Conservation (phyloP, 2,888 invertebrate genomes). For the Pollenia angustigena region DNA sequence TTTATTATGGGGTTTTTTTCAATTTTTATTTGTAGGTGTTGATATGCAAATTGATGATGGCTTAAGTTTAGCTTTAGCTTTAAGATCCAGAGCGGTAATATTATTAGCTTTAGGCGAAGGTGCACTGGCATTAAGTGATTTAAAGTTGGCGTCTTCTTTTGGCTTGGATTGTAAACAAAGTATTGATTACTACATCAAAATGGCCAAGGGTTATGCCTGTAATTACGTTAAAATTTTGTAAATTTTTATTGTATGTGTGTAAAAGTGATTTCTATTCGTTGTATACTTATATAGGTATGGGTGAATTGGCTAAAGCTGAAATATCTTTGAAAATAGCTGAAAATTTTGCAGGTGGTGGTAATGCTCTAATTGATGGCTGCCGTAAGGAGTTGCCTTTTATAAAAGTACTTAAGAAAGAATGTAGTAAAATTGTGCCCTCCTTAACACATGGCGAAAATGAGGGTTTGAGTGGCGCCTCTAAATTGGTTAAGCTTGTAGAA, state of each 20-base stretch:
- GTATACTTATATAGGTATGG: constrained; percentile 83
- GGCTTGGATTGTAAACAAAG: constrained; percentile 87
- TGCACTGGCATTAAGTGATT: constrained; percentile 87
- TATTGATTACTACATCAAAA: constrained; percentile 88
- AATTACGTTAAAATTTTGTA: constrained; percentile 63
- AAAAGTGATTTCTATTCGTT: background rate
- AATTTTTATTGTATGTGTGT: background rate
- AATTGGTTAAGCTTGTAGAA: constrained; percentile 86
- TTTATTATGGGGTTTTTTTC: background rate
- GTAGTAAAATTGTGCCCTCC: constrained; percentile 74
- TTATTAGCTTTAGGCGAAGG: constrained; percentile 86
- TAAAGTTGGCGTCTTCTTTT: constrained; percentile 88
- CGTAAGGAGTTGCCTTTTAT: constrained; percentile 84
- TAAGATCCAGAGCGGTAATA: constrained; percentile 88
- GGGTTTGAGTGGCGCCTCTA: constrained; percentile 86
- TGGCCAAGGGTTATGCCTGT: constrained; percentile 88
- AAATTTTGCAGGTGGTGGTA: constrained; percentile 85
- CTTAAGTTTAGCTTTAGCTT: constrained; percentile 87
- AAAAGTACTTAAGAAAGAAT: constrained; percentile 71
- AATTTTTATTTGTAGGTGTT: constrained; percentile 80
- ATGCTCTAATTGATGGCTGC: constrained; percentile 83
- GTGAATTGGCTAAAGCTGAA: constrained; percentile 87
- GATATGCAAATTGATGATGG: constrained; percentile 87
- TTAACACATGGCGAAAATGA: constrained; percentile 86
- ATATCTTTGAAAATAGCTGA: constrained; percentile 88